phyloP scores from a whole-genome alignment of 2,113 vertebrate genomes.

The Oreochromis tanganicae region DNA sequence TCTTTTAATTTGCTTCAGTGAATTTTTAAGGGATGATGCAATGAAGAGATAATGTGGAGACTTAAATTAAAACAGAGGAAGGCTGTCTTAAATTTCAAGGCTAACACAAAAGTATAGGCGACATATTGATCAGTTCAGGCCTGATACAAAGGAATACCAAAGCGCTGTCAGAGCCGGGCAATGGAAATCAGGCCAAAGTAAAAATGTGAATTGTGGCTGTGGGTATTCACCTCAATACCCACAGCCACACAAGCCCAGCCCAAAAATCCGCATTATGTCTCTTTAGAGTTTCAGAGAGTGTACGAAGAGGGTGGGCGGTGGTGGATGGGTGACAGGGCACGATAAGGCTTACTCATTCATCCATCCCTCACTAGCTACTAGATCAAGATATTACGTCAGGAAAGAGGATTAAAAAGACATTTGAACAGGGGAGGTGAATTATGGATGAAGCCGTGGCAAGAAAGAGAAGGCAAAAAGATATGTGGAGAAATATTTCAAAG shows the following conservation, averaged over 20 bases:
- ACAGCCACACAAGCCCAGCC: not conserved
- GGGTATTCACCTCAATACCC: not conserved
- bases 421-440: conserved; percentile 42
- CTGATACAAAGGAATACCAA: not conserved
- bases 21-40: not conserved
- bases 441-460: conserved; percentile 39
- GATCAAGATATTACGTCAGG: conserved; percentile 29
- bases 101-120: not conserved
- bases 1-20: not conserved
- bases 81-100: not conserved
- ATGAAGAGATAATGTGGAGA: not conserved
- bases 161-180: not conserved
- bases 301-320: not conserved
- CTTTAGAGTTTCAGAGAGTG: not conserved
- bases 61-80: not conserved
- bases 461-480: conserved; percentile 10
- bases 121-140: not conserved
- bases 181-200: not conserved
- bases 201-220: not conserved
- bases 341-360: conserved; percentile 39
- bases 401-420: conserved; percentile 39
- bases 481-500: conserved; percentile 50
- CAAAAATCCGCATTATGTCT: not conserved
- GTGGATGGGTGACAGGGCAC: not conserved
- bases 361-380: conserved; percentile 35